Evolutionary conservation across 1,140 invertebrate species (phyloP).

Genomic region (Halotydeus destructor): DNA sequence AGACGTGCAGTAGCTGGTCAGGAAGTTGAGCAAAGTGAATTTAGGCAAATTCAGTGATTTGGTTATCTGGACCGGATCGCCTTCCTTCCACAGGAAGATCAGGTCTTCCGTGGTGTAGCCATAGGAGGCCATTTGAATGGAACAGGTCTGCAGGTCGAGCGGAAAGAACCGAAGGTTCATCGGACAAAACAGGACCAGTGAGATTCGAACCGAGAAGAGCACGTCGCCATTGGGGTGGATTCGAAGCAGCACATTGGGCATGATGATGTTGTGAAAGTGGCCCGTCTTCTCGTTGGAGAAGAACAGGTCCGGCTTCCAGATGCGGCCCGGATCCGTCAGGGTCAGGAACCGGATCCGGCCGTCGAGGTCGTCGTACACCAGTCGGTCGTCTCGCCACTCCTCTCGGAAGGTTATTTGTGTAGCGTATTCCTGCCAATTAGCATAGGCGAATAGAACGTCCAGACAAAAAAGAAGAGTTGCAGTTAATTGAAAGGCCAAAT

Average conservation of each 20-base stretch:
- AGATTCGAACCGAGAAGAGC: constrained; percentile 3
- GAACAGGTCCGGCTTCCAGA: constrained; percentile 15
- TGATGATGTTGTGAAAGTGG: constrained; percentile 8
- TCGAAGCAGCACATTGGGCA: constrained; percentile 9
- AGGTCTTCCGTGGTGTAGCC: constrained; percentile 54
- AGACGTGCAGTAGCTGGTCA: constrained; percentile 56
- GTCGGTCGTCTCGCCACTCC: constrained; percentile 10
- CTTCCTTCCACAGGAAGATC: constrained; percentile 67
- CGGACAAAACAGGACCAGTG: constrained; percentile 46
- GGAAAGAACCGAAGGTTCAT: constrained; percentile 89
- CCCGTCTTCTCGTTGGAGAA: constrained; percentile 12
- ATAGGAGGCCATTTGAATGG: too few relatives aligned
- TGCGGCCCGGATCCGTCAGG: constrained; percentile 5
- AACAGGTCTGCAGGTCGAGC: constrained; percentile 76
- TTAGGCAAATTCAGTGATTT: constrained; percentile 69
- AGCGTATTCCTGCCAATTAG: constrained; percentile 7
- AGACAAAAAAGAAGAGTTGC: too few relatives aligned
- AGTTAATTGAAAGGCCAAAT: too few relatives aligned
- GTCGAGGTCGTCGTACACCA: not conserved
- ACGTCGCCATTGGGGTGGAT: constrained; percentile 10
- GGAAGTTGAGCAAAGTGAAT: constrained; percentile 55
- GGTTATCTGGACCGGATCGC: constrained; percentile 30
- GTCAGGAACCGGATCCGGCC: constrained; percentile 5
- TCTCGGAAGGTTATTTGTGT: constrained; percentile 12
- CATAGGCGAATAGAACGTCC: too few relatives aligned